Evolutionary conservation across 2,113 vertebrate species (phyloP).

Genomic region (Cyprinodon tularosa): DNA sequence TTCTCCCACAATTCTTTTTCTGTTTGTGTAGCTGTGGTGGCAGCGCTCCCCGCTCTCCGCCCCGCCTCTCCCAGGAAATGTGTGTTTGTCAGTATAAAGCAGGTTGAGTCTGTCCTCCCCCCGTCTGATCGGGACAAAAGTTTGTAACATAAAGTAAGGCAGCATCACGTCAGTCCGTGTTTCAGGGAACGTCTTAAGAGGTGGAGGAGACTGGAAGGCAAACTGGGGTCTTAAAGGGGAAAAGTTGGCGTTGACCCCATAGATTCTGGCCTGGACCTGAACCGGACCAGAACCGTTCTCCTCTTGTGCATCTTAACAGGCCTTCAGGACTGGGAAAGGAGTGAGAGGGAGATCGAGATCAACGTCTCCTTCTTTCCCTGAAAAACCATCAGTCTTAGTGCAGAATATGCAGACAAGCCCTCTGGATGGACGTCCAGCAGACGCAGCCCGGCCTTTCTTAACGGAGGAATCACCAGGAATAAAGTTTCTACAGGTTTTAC

Average conservation of each 20-base stretch:
- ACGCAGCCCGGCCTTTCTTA: constrained; percentile 5
- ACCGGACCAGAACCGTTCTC: constrained; percentile 33
- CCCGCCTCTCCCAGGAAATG: constrained; percentile 34
- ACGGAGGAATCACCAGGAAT: background rate
- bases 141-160: constrained; percentile 88
- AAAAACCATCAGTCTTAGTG: constrained; percentile 43
- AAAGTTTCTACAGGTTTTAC: constrained; percentile 49
- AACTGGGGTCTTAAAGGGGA: constrained; percentile 56
- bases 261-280: constrained; percentile 29
- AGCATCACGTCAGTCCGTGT: constrained; percentile 78
- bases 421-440: constrained; percentile 31
- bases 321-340: constrained; percentile 30
- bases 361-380: constrained; percentile 36
- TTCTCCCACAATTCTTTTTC: constrained; percentile 45
- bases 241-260: constrained; percentile 25
- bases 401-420: constrained; percentile 33
- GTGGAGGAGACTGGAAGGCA: constrained; percentile 56
- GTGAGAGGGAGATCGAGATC: constrained; percentile 28
- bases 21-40: constrained; percentile 30
- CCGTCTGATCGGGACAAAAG: constrained; percentile 45
- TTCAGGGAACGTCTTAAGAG: constrained; percentile 23
- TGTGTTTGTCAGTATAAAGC: constrained; percentile 36
- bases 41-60: constrained; percentile 23
- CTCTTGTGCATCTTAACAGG: constrained; percentile 51
- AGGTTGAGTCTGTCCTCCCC: constrained; percentile 38